Evolutionary conservation across 92 coral and sea anemone genomes (phyloP).

Genomic region (Metridium senile): DNA sequence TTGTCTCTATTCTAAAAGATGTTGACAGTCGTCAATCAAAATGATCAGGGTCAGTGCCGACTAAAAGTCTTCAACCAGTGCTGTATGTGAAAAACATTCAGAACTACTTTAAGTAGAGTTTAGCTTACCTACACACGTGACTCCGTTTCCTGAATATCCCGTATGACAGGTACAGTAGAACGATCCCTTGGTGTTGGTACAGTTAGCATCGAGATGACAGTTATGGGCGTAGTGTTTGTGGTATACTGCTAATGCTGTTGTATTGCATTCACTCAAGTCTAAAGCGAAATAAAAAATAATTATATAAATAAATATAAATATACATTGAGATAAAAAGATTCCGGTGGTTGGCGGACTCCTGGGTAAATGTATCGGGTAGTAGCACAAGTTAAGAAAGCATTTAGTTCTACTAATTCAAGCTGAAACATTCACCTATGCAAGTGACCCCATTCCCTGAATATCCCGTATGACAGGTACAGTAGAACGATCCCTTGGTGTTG

Average conservation of each 20-base stretch:
- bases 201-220: conserved; percentile 77
- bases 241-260: not conserved
- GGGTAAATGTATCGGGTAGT: no score
- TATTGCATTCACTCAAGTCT: conserved; percentile 30
- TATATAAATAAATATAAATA: no score
- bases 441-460: conserved; percentile 74
- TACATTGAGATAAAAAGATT: no score
- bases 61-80: no score
- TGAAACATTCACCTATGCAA: conserved; percentile 17
- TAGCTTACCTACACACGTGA: conserved; percentile 52
- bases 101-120: not conserved
- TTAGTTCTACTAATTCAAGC: no score
- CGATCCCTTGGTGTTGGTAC: conserved; percentile 87
- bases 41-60: no score
- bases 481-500: conserved; percentile 79
- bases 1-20: no score
- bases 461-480: conserved; percentile 71
- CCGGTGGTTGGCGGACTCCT: no score
- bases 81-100: not conserved
- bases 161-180: conserved; percentile 73
- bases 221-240: conserved; percentile 56
- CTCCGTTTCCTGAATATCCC: conserved; percentile 75
- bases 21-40: no score
- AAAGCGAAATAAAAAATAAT: not conserved
- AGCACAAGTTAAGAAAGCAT: no score